Evolutionary conservation across 2,113 vertebrate species (phyloP).

Genomic region (Hucho hucho): DNA sequence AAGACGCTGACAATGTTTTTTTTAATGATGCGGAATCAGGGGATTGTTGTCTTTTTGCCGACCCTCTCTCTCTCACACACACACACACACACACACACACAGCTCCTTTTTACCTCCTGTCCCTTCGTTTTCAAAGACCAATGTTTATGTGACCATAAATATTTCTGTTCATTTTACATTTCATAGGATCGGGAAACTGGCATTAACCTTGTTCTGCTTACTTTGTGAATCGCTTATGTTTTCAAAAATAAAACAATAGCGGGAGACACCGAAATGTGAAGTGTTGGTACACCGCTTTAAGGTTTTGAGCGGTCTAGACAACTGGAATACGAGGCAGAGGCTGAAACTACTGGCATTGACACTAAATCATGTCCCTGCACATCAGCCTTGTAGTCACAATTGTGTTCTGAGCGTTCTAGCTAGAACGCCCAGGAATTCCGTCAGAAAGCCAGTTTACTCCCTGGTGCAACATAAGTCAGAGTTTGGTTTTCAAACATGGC

Average conservation of each 20-base stretch:
- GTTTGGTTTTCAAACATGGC: slow-evolving; percentile 40
- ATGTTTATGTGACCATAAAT: slow-evolving; percentile 21
- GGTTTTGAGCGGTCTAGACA: slow-evolving; percentile 39
- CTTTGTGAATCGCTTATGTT: slow-evolving; percentile 33
- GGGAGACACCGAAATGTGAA: slow-evolving; percentile 18
- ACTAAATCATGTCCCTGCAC: slow-evolving; percentile 43
- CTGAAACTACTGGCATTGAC: slow-evolving; percentile 23
- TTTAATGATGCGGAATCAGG: slow-evolving; percentile 61
- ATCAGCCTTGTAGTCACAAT: slow-evolving; percentile 46
- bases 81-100: neutral
- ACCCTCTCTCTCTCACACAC: slow-evolving; percentile 15
- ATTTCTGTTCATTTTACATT: slow-evolving; percentile 52
- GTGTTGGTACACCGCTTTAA: slow-evolving; percentile 34
- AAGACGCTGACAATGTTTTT: slow-evolving; percentile 41
- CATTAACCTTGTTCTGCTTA: slow-evolving; percentile 15
- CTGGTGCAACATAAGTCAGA: slow-evolving; percentile 60
- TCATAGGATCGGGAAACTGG: neutral
- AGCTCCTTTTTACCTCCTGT: neutral
- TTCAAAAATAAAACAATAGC: slow-evolving; percentile 27
- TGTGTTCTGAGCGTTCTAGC: slow-evolving; percentile 44
- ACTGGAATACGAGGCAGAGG: slow-evolving; percentile 17
- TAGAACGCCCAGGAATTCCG: slow-evolving; percentile 42
- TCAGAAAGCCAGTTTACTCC: slow-evolving; percentile 62
- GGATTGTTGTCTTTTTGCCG: slow-evolving; percentile 14
- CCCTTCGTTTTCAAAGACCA: slow-evolving; percentile 25